Evolutionary conservation across 2,888 invertebrate species (phyloP).

Genomic region (Carterocephalus palaemon): DNA sequence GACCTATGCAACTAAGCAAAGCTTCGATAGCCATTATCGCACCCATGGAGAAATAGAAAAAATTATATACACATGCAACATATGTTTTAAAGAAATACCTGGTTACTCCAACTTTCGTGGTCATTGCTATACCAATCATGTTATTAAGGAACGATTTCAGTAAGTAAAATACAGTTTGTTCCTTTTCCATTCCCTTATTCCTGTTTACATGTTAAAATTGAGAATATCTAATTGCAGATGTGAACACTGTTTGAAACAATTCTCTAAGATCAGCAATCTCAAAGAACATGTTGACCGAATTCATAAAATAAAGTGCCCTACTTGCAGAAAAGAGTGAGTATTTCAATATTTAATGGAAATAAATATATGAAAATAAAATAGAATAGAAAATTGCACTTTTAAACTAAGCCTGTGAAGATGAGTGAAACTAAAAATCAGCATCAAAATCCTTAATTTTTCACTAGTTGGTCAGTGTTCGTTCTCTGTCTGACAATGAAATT

Average conservation of each 20-base stretch:
- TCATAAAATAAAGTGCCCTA: conserved; percentile 54
- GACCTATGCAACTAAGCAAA: conserved; percentile 70
- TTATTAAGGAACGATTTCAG: conserved; percentile 77
- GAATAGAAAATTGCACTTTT: too few relatives aligned
- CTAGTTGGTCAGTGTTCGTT: too few relatives aligned
- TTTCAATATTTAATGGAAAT: not conserved
- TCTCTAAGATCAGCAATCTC: conserved; percentile 53
- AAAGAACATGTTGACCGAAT: conserved; percentile 50
- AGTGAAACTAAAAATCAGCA: too few relatives aligned
- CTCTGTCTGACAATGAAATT: too few relatives aligned
- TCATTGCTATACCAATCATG: conserved; percentile 78
- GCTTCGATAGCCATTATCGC: conserved; percentile 76
- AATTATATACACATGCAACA: conserved; percentile 77
- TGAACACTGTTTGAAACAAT: conserved; percentile 52
- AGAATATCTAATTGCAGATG: too few relatives aligned
- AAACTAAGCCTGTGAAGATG: too few relatives aligned
- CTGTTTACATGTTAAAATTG: too few relatives aligned
- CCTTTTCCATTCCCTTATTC: too few relatives aligned
- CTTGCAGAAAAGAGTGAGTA: conserved; percentile 62
- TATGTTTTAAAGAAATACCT: conserved; percentile 73
- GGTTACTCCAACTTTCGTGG: conserved; percentile 79
- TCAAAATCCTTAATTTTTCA: too few relatives aligned
- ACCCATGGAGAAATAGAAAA: conserved; percentile 49
- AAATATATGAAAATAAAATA: too few relatives aligned
- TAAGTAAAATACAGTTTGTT: conserved; percentile 50